Evolutionary conservation across 2,113 vertebrate genomes (phyloP), one percentile per base, ranked within the genome.

Genomic region (Pollachius pollachius): DNA sequence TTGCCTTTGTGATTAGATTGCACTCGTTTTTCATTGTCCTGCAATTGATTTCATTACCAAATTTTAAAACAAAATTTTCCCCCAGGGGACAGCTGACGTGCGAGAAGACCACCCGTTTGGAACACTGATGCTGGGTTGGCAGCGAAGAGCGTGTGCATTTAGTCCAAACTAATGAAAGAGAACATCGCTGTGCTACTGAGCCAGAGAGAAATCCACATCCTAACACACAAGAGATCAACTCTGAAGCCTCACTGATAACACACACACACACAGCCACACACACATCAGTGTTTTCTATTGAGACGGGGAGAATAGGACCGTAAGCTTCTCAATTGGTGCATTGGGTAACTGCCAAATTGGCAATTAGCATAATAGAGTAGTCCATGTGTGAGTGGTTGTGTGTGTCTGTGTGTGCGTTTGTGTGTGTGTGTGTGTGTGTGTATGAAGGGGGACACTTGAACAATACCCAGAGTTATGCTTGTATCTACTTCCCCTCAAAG

Each of bases 271-370:
- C 62, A 67, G 54, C 65, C 59, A 27, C 37, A 37, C 2, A 3
- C 65, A 73, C 15, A 56, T 67, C 13, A 52, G 19, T 66, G n/a
- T 37, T 34, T 25, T 25, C 52, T 18, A 62, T 18, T 5, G 21
- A 21, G 15, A 41, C n/a, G 54, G 19, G 62, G 56, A 80, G 81
- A 80, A 64, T 7, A 8, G 59, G 60, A 65, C 62, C 62, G 66
- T 67, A 57, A 72, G 64, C 25, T 48, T 74, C 76, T 74, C 59
- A 69, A 64, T 79, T 59, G 61, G 73, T 71, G 62, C 57, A 16
- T 5, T 77, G 74, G 73, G 67, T 15, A 16, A 61, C 41, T 27
- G 64, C 73, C 73, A 78, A 59, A 74, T 85, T 71, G 74, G 70
- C 30, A 82, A 73, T 81, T 58, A 78, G 25, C 23, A 34, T 15